phyloP scores from a whole-genome alignment of 2,113 vertebrate genomes.

The cat (Felis catus) region F.catus_Fca126_mat1.0 CM031411.1:18941001-18941500 shows the following conservation, averaged over 20 bases:
- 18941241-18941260: not conserved
- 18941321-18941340: not conserved
- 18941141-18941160: not conserved
- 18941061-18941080: not conserved
- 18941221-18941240: not conserved
- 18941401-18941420: not conserved
- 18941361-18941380: conserved; percentile 11
- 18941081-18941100: not conserved
- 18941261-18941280: not conserved
- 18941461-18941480: not conserved
- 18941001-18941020: too few relatives aligned
- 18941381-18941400: not conserved
- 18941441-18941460: not conserved
- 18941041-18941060: too few relatives aligned
- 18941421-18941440: not conserved
- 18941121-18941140: not conserved
- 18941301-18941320: not conserved
- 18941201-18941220: conserved; percentile 11
- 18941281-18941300: not conserved
- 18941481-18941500: conserved; percentile 22
- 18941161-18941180: not conserved
- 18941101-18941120: not conserved
- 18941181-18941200: conserved; percentile 11
- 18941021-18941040: too few relatives aligned
- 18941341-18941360: conserved; percentile 1